Evolutionary conservation across 2,888 invertebrate genomes (phyloP), one percentile per base, ranked within the genome.

Genomic region (Loripinus fragilis): DNA sequence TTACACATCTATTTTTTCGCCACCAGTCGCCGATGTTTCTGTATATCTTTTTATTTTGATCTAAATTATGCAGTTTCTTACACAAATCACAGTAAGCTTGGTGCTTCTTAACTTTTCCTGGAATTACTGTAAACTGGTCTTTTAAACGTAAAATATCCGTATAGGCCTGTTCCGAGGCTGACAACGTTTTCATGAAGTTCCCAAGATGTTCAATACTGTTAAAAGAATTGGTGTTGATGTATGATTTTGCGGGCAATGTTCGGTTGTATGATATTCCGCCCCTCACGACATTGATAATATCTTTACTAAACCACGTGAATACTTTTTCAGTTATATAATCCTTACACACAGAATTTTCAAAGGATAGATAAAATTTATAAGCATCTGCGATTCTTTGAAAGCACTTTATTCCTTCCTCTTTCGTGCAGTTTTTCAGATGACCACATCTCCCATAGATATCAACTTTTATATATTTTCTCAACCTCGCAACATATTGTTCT

Each of bases 311-410:
- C 80, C 81, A 83, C 17, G 64, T 71, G 69, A 85, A 80, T 15
- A 75, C 78, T 30, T 85, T 85, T 68, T 85, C 85, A 5, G 85
- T 80, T 25, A 85, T 71, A 48, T 85, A 85, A 70, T 85, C 85
- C 28, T 45, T 55, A 55, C 85, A 85, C 17, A 85, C 15, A 10
- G 83, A 78, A 45, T 85, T 85, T 52, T 85, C 85, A 72, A 85
- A 85, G n/a, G 85, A 81, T n/a, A 85, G 64, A 75, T 85, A 85
- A 69, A 85, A 85, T n/a, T 76, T 79, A 42, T 81, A 81, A 8
- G 66, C 60, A 12, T 74, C 67, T 23, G 69, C 79, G 1, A 83
- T 71, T 8, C 68, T 70, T 33, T 83, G 20, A 17, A 78, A 66
- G 64, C 85, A 85, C 8, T 65, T 33, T 17, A 28, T 41, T 17